Conservation (phyloP, 2,113 vertebrate genomes). For the Chinchilla lanigera region DNA sequence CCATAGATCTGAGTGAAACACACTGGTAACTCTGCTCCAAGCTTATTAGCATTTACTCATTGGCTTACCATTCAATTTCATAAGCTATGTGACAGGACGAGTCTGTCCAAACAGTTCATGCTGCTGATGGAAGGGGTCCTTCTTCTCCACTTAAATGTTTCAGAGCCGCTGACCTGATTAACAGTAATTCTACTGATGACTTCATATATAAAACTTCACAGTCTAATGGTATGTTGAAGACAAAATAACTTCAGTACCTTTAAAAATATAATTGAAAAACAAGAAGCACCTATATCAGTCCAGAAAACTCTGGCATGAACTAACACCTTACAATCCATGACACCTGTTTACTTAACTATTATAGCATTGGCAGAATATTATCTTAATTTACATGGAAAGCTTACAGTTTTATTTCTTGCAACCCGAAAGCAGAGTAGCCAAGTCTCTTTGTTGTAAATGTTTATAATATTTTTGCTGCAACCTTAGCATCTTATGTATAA, state of each 20-base stretch:
- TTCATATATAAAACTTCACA: constrained; percentile 10
- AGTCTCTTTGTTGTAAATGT: neutral
- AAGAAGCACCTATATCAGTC: neutral
- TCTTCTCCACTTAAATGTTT: neutral
- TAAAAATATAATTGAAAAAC: neutral
- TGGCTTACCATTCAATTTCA: neutral
- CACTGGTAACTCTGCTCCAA: neutral
- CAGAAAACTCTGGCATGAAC: neutral
- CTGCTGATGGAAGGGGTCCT: neutral
- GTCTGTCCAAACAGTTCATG: neutral
- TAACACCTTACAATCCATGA: neutral
- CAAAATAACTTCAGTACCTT: neutral
- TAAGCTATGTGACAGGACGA: neutral
- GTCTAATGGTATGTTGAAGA: neutral
- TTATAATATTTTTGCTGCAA: neutral
- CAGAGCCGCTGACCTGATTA: constrained; percentile 36
- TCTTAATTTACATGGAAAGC: neutral
- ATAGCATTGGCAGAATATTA: neutral
- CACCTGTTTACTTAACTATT: neutral
- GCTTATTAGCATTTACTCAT: neutral
- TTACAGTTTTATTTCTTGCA: neutral
- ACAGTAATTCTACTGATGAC: neutral
- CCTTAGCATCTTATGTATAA: neutral
- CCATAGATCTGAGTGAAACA: neutral
- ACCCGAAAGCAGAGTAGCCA: neutral